These are phyloP conservation scores for Characodon lateralis DNA, from an alignment of 2,797 vertebrate genomes.

Conservation along the genomic window DNA sequence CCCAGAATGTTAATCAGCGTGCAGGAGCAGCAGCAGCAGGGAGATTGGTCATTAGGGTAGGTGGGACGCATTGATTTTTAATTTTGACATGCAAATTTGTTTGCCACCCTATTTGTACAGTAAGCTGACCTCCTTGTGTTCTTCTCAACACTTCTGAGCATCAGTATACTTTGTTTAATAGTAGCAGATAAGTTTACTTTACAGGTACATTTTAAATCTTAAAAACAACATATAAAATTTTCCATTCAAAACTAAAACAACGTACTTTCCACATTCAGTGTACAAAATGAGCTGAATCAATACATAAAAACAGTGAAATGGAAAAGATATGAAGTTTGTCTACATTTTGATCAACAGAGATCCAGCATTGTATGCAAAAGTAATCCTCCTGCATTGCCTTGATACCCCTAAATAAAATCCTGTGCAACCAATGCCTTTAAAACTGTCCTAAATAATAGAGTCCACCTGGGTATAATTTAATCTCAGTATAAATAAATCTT, in stretches of 20 bases:
- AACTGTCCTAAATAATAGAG: too few species aligned
- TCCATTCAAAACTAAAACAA: not conserved
- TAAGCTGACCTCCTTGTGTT: conserved; percentile 69
- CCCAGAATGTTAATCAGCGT: conserved; percentile 84
- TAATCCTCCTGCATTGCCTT: too few species aligned
- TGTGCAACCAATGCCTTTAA: too few species aligned
- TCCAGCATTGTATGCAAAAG: too few species aligned
- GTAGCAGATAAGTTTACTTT: conserved; percentile 75
- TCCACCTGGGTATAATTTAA: not conserved
- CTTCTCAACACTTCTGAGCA: conserved; percentile 68
- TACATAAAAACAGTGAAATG: too few species aligned
- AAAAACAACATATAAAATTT: not conserved
- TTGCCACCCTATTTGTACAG: conserved; percentile 79
- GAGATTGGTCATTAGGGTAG: conserved; percentile 85
- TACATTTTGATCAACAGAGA: too few species aligned
- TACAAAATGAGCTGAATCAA: too few species aligned
- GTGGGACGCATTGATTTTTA: conserved; percentile 85
- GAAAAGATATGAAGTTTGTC: too few species aligned
- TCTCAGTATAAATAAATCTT: not conserved
- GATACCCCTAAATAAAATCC: too few species aligned
- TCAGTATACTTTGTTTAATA: conserved; percentile 68
- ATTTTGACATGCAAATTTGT: conserved; percentile 83
- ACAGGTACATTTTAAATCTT: conserved; percentile 17
- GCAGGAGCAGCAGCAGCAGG: conserved; percentile 71
- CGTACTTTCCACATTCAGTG: not conserved